Evolutionary conservation across 2,888 invertebrate species (phyloP).

Genomic region (Macropis europaea): DNA sequence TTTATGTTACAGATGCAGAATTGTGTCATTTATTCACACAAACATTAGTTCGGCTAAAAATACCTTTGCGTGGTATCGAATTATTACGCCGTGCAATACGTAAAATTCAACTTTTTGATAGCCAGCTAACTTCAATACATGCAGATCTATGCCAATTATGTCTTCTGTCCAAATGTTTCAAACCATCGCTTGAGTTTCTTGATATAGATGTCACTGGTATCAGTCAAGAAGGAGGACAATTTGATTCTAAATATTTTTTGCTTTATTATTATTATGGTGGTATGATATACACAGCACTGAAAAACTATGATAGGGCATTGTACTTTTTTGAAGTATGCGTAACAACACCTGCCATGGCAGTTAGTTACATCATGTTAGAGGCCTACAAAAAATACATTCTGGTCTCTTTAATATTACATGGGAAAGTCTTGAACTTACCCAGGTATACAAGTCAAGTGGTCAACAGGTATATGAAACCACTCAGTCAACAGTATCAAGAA

Average conservation of each 20-base stretch:
- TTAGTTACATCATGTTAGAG: slow-evolving; percentile 98
- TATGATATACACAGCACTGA: slow-evolving; percentile 96
- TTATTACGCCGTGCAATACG: slow-evolving; percentile 91
- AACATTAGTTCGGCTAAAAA: slow-evolving; percentile 88
- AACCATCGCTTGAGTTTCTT: slow-evolving; percentile 93
- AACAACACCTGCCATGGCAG: slow-evolving; percentile 95
- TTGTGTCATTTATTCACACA: slow-evolving; percentile 92
- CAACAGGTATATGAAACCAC: slow-evolving; percentile 88
- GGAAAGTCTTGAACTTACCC: slow-evolving; percentile 91
- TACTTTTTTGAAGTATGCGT: slow-evolving; percentile 98
- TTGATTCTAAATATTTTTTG: slow-evolving; percentile 94
- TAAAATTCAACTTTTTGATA: slow-evolving; percentile 92
- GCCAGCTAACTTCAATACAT: slow-evolving; percentile 96
- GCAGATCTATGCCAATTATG: slow-evolving; percentile 96
- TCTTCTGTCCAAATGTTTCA: slow-evolving; percentile 93
- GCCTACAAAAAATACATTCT: slow-evolving; percentile 98
- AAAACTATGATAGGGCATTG: slow-evolving; percentile 94
- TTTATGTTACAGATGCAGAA: slow-evolving; percentile 87
- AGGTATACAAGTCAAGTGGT: slow-evolving; percentile 96
- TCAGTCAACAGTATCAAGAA: slow-evolving; percentile 94
- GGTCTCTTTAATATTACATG: slow-evolving; percentile 94
- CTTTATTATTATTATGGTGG: slow-evolving; percentile 98
- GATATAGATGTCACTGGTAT: slow-evolving; percentile 96
- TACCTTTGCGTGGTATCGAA: slow-evolving; percentile 91
- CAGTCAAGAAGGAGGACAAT: slow-evolving; percentile 90